Percentiles rank a stretch among this genome's conserved stretches.
Evolutionary conservation across 2,888 invertebrate genomes (phyloP).

Genomic region (Germaria angustata): DNA sequence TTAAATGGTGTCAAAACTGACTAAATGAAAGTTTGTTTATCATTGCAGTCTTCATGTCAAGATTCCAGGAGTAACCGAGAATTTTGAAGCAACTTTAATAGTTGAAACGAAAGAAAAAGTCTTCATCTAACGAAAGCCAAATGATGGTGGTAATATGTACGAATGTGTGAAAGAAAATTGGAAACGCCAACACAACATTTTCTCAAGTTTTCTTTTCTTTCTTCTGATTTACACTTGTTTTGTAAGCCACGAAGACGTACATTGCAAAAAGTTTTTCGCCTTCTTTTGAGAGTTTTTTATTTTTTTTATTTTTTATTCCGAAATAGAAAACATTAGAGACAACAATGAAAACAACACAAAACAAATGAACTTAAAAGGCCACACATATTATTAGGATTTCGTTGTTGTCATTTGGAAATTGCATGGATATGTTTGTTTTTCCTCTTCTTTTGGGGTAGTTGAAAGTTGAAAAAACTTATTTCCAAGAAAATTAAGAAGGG

Average conservation of each 20-base stretch:
- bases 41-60: neutral
- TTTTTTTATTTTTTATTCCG: neutral
- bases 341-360: slow-evolving; percentile 16
- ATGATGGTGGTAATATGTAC: neutral
- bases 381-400: slow-evolving; percentile 31
- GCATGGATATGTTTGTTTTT: neutral
- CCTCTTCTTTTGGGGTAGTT: neutral
- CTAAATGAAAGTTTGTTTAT: slow-evolving; percentile 37
- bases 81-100: neutral
- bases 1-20: slow-evolving; percentile 57
- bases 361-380: slow-evolving; percentile 33
- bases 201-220: neutral
- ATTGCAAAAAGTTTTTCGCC: neutral
- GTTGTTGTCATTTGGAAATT: slow-evolving; percentile 24
- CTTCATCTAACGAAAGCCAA: neutral
- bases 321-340: neutral
- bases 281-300: neutral
- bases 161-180: neutral
- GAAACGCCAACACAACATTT: slow-evolving; percentile 14
- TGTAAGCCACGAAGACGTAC: neutral
- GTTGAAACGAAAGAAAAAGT: neutral
- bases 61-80: neutral
- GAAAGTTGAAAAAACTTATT: slow-evolving; percentile 43
- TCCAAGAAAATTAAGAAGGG: neutral
- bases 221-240: neutral